These are phyloP conservation scores for Masticophis lateralis DNA, from an alignment of 2,797 vertebrate species.

Conservation along the genomic window DNA sequence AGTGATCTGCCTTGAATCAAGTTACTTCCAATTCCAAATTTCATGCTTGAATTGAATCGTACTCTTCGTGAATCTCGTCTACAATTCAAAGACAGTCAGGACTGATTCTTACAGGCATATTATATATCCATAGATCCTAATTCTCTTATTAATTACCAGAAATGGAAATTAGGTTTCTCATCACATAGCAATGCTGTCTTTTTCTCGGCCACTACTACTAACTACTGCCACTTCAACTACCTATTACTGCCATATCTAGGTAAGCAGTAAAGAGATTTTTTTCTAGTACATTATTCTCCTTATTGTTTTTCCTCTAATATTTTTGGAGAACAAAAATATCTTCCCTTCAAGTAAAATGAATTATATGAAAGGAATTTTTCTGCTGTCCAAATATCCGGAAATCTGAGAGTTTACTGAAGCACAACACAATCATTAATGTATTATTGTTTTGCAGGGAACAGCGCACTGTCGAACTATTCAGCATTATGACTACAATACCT, in stretches of 20 bases:
- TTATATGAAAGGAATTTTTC: neutral
- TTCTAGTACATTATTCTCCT: neutral
- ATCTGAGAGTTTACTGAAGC: neutral
- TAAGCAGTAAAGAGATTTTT: neutral
- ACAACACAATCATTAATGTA: neutral
- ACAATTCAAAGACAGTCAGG: neutral
- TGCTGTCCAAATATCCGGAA: neutral
- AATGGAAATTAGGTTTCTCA: neutral
- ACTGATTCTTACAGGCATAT: neutral
- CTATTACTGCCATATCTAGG: neutral
- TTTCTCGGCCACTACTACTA: neutral
- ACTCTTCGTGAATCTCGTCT: neutral
- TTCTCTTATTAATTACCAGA: neutral
- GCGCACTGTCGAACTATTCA: neutral
- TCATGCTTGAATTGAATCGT: neutral
- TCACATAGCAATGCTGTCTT: neutral
- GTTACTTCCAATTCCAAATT: neutral
- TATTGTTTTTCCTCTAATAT: neutral
- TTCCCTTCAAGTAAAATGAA: neutral
- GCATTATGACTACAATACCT: neutral
- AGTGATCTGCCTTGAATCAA: neutral
- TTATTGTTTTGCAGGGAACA: neutral
- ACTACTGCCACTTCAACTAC: neutral
- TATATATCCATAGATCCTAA: neutral
- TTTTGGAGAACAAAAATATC: neutral